Evolutionary conservation across 1,140 invertebrate species (phyloP).

Genomic region (Vanessa tameamea): DNA sequence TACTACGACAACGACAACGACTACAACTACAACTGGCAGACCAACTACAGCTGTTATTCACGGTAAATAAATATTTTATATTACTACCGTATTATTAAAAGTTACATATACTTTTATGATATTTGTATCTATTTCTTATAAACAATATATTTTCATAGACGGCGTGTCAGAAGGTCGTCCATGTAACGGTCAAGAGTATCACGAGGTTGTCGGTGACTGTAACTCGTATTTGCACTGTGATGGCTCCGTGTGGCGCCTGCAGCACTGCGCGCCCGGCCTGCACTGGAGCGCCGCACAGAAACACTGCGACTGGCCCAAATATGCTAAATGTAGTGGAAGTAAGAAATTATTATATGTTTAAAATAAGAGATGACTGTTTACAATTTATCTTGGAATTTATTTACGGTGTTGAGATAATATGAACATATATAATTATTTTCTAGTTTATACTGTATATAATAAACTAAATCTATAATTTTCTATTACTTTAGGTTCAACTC

Average conservation of each 20-base stretch:
- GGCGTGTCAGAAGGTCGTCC: conserved; percentile 56
- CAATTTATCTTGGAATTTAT: not conserved
- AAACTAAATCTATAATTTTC: no score
- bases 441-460: no score
- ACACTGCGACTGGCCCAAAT: conserved; percentile 90
- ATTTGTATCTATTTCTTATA: not conserved
- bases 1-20: conserved; percentile 43
- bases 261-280: conserved; percentile 88
- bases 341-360: conserved; percentile 5
- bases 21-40: conserved; percentile 40
- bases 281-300: conserved; percentile 87
- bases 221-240: conserved; percentile 89
- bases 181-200: conserved; percentile 84
- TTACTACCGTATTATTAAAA: not conserved
- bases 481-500: conserved; percentile 31
- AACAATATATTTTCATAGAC: conserved; percentile 4
- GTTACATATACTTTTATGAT: not conserved
- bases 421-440: not conserved
- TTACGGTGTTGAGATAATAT: no score
- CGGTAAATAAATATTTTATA: conserved; percentile 27
- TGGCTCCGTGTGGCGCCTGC: conserved; percentile 82
- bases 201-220: conserved; percentile 85
- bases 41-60: conserved; percentile 30
- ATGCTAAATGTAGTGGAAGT: conserved; percentile 83
- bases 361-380: not conserved